Base-by-base conservation (phyloP, 2,888 invertebrate species). In the Pherbina coryleti region DNA sequence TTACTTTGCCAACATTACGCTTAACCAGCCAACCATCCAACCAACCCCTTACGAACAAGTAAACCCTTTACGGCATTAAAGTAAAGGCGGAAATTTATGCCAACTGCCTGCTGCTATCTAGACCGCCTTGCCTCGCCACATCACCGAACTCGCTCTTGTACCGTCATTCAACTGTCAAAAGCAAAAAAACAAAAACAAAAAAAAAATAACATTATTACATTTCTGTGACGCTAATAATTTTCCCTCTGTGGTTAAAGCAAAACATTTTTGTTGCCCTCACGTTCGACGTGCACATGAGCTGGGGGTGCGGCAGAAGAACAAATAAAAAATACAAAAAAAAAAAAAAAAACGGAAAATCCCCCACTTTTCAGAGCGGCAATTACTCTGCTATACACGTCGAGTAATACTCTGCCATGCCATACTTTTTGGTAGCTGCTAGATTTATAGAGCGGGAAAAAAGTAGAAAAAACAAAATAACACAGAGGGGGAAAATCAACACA, bases 151-250 rank as follows among this genome's bases (percentile, higher is more conserved):
- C 72, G 17, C 44, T 25, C 44, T 22, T 8, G 5, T 28, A 34
- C 17, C 57, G 11, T 25, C 37, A 60, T 72, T 72, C 60, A 28
- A 64, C 74, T 74, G 74, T 74, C 74, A 66, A 51, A 74, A 64
- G 19, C 74, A 74, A 53, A 53, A 25, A n/a, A 14, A 22, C 25
- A 22, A 25, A 55, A 55, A 55, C 5, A 57, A 25, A 55, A 55
- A 57, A 57, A 57, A 57, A 51, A 66, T 74, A 64, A 74, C 74
- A 74, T 74, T 74, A 74, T 74, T 74, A 74, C 74, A 66, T 64
- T 74, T 64, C 19, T 53, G 74, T 64, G 74, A 74, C 74, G 74
- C 74, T 74, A 74, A 74, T 74, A 74, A 74, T 74, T 74, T 44
- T 74, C 66, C 19, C 74, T 64, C 53, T 74, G 74, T 64, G 74